Base-by-base conservation (phyloP, 2,113 vertebrate species). In the Sceloporus undulatus region DNA sequence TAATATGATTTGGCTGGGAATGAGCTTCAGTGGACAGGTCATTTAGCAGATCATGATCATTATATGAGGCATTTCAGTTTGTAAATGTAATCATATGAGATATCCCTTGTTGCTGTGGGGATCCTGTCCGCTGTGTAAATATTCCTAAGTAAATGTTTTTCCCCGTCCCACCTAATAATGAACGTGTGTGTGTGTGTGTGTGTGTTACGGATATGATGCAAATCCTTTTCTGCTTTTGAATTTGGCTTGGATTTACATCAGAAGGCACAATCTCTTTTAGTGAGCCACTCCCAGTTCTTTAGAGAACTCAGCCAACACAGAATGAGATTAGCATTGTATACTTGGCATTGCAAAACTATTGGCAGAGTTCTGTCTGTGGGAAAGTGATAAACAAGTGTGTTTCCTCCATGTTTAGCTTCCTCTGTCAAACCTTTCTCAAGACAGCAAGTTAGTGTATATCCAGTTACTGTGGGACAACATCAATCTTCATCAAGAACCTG, bases 401-500 rank as follows among this genome's bases (percentile, higher is more conserved):
- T 68, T 8, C 13, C 27, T 93, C 16, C 82, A 4, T 29, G 2
- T 94, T 96, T 94, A 99, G 99, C 97, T 99, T 89, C 98, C 98
- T 21, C 93, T 98, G 85, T 98, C 98, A 0, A 98, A 98, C 70
- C 96, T 99, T 92, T 97, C 97, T 88, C 98, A 99, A 94, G 98
- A 99, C 92, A 99, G 97, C 94, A 99, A 99, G 95, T 97, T 98
- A 87, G 99, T 99, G 0, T 99, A 96, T 75, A 96, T 99, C 84
- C 98, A 99, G 87, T 96, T 99, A 70, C 96, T 99, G 29, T 99
- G 99, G 99, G 99, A 99, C 96, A 99, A 99, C 90, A 97, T 98
- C 91, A 99, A 99, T 90, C 97, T 99, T 87, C 98, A 99, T 92
- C 98, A 98, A 92, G 98, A 99, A 79, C 97, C 96, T 0, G 97